phyloP scores from a whole-genome alignment of 1,140 invertebrate species.

The Hyphantria cunea region DNA sequence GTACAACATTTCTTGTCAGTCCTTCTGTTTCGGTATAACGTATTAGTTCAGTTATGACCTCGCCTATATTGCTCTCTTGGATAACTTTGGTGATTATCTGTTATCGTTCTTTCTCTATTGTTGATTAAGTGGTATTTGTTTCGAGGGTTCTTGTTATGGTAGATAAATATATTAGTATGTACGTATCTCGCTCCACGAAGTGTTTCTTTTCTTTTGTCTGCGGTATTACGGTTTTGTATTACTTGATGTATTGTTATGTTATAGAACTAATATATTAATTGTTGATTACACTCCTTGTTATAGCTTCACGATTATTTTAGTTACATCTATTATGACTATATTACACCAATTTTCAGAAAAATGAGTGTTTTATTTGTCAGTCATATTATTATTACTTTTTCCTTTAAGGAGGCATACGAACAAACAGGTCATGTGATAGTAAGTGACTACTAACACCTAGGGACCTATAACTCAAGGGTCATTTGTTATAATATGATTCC shows the following conservation, averaged over 20 bases:
- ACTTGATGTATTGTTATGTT: not conserved
- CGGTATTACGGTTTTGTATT: not conserved
- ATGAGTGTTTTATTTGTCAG: no score
- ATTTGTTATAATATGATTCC: no score
- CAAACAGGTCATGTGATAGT: no score
- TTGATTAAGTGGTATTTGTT: constrained; percentile 28
- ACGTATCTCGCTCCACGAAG: constrained; percentile 1
- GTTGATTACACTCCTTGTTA: no score
- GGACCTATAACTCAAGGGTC: no score
- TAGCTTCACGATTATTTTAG: no score
- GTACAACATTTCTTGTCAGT: constrained; percentile 26
- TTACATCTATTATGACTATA: no score
- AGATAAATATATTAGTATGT: constrained; percentile 19
- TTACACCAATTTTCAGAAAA: no score
- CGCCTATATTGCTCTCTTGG: constrained; percentile 22
- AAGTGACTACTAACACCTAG: no score
- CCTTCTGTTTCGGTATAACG: constrained; percentile 8
- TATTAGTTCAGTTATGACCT: constrained; percentile 26
- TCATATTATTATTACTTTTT: no score
- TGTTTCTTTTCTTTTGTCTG: constrained; percentile 4
- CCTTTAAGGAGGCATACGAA: no score
- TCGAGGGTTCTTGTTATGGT: constrained; percentile 4
- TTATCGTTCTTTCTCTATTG: constrained; percentile 24
- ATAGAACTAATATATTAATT: not conserved
- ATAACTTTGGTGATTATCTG: constrained; percentile 26